Base-by-base conservation (phyloP, 2,888 invertebrate genomes). In the Cataglyphis albicans region DNA sequence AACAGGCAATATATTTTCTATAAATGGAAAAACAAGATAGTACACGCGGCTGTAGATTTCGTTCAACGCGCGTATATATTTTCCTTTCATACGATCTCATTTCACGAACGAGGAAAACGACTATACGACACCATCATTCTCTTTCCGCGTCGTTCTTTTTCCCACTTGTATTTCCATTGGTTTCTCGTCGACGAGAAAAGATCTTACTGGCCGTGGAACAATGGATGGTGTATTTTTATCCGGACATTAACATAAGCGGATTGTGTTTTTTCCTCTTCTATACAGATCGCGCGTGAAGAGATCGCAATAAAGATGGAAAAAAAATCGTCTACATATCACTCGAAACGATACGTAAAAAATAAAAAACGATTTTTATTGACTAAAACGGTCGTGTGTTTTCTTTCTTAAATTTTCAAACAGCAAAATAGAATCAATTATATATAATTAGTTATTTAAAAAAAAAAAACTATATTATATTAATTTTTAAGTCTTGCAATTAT, bases 231-330 rank as follows among this genome's bases (percentile, higher is more conserved):
- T 90, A 91, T 89, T 91, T 91, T 90, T 91, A 86, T 84, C 87
- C 87, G 72, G 86, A 84, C 88, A 91, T 91, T 91, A 91, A 84
- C 90, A 91, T 91, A 91, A 91, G 87, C 90, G 89, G 90, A 91
- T 91, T 90, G 87, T 83, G 86, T 89, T 76, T 83, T 83, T 84
- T 88, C 85, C 80, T 84, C 78, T 61, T 84, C 75, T 68, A 73
- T 75, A 83, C 88, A 81, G 84, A 81, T 73, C 85, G 81, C 83
- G 84, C 83, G 84, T 67, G 67, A 65, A 44, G 32, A 68, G 59
- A 52, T 70, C 64, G 35, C 57, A 76, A 82, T 57, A 15, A 41
- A 55, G 48, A 81, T 41, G 72, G 44, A 65, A 81, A 64, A 70
- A 1, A 48, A 82, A 81, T 68, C 64, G 21, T 44, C 78, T 61